Conservation (phyloP, 1,140 invertebrate genomes). For the Heliconius hewitsoni region DNA sequence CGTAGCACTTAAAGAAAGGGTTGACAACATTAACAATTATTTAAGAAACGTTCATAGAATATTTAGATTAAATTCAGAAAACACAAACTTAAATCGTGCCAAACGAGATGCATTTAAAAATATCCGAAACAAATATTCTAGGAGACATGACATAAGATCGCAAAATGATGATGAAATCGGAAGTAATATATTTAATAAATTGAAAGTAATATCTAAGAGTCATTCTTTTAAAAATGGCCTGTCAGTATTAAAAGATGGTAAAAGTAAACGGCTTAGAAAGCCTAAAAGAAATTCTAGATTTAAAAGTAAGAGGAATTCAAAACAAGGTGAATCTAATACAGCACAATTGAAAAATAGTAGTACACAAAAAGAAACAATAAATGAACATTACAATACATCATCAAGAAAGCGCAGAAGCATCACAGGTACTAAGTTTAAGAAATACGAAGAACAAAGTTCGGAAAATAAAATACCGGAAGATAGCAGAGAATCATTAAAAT, state of each 20-base stretch:
- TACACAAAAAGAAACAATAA: not conserved
- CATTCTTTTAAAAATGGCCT: constrained; percentile 15
- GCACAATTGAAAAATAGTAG: not conserved
- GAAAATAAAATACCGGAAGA: constrained; percentile 56
- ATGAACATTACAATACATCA: not conserved
- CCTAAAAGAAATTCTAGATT: constrained; percentile 19
- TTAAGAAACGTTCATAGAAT: constrained; percentile 43
- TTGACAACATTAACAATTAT: constrained; percentile 50
- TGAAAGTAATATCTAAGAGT: constrained; percentile 24
- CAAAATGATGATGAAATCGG: constrained; percentile 13
- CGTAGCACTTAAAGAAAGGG: constrained; percentile 41
- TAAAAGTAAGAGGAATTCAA: constrained; percentile 25
- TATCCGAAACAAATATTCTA: constrained; percentile 19
- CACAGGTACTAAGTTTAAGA: constrained; percentile 28
- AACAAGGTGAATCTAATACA: not conserved
- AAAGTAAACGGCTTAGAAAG: constrained; percentile 7
- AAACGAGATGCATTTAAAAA: constrained; percentile 25
- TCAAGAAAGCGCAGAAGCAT: constrained; percentile 46
- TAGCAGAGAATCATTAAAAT: constrained; percentile 41
- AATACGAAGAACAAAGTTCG: constrained; percentile 34
- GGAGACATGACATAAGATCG: constrained; percentile 14
- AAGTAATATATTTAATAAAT: constrained; percentile 20
- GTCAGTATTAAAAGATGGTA: constrained; percentile 7
- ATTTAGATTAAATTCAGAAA: constrained; percentile 31
- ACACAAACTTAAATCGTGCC: not conserved